phyloP scores from a whole-genome alignment of 2,797 vertebrate species.

The Schizopygopsis malacanthus region DNA sequence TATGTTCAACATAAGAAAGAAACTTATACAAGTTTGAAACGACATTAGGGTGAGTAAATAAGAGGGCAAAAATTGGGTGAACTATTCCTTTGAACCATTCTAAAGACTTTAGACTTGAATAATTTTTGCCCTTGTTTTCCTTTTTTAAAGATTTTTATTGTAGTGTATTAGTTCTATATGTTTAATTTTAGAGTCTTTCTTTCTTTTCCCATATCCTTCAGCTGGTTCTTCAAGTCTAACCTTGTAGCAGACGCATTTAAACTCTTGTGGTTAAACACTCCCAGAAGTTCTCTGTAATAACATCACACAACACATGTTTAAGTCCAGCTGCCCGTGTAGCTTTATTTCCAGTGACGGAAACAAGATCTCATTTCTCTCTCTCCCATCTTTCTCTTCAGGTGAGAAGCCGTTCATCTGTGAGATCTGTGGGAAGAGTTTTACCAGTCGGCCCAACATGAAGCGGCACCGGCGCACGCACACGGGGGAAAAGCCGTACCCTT shows the following conservation, averaged over 20 bases:
- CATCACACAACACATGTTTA: conserved; percentile 33
- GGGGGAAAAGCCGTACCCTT: conserved; percentile 96
- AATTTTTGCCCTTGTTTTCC: not conserved
- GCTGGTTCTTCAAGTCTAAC: conserved; percentile 49
- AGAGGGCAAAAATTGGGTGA: too few species aligned
- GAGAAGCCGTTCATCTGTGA: conserved; percentile 99
- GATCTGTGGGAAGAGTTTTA: conserved; percentile 99
- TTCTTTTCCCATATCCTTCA: conserved; percentile 63
- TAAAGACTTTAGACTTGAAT: not conserved
- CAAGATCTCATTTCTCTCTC: not conserved
- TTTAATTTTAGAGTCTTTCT: not conserved
- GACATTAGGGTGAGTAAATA: too few species aligned
- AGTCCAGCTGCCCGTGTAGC: conserved; percentile 27
- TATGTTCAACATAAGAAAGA: too few species aligned
- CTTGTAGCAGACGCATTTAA: conserved; percentile 68
- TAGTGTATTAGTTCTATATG: not conserved
- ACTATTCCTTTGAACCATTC: too few species aligned
- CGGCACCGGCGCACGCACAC: conserved; percentile 95
- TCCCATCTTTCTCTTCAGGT: conserved; percentile 75
- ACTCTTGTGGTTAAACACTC: conserved; percentile 70
- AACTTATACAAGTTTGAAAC: too few species aligned
- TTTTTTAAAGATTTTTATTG: too few species aligned
- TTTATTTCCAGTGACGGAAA: conserved; percentile 8
- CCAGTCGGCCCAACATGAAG: conserved; percentile 98
- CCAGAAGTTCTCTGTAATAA: conserved; percentile 71